Conservation (phyloP, 53 echinoderm and acorn worm species). For the Luidia sarsii region DNA sequence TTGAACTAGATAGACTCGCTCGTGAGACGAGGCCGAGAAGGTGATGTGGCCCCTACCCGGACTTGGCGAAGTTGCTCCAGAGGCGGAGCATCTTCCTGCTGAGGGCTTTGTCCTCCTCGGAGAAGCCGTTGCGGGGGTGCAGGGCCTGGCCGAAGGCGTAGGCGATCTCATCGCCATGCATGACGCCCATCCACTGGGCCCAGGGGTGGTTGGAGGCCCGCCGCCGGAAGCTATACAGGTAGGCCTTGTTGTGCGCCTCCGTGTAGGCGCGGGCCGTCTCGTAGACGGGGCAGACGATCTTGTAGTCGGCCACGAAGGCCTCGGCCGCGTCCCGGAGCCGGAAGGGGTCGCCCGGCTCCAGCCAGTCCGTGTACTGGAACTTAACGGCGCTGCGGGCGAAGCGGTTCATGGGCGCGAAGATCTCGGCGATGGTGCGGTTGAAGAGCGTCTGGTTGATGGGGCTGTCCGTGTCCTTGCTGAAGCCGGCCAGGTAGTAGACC, state of each 20-base stretch:
- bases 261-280: conserved; percentile 72
- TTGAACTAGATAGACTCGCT: neutral
- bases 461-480: conserved; percentile 77
- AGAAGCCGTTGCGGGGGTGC: conserved; percentile 59
- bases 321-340: conserved; percentile 80
- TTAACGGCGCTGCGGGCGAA: conserved; percentile 88
- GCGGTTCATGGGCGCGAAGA: conserved; percentile 68
- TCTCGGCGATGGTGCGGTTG: conserved; percentile 54
- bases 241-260: conserved; percentile 58
- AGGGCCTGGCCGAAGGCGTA: conserved; percentile 89
- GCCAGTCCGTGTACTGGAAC: conserved; percentile 96
- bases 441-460: conserved; percentile 70
- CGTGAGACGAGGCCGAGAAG: too few relatives aligned
- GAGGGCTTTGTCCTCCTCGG: conserved; percentile 48
- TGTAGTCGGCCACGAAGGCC: conserved; percentile 72
- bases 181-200: conserved; percentile 96
- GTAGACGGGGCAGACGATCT: conserved; percentile 78
- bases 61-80: conserved; percentile 71
- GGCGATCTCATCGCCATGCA: conserved; percentile 94
- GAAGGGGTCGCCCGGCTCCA: conserved; percentile 59
- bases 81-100: conserved; percentile 63
- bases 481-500: conserved; percentile 71
- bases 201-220: conserved; percentile 76
- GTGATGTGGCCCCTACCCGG: conserved; percentile 47
- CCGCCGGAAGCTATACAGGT: conserved; percentile 78